These are phyloP conservation scores for Vandiemenella viatica DNA, from an alignment of 2,888 invertebrate species.

Conservation along the genomic window DNA sequence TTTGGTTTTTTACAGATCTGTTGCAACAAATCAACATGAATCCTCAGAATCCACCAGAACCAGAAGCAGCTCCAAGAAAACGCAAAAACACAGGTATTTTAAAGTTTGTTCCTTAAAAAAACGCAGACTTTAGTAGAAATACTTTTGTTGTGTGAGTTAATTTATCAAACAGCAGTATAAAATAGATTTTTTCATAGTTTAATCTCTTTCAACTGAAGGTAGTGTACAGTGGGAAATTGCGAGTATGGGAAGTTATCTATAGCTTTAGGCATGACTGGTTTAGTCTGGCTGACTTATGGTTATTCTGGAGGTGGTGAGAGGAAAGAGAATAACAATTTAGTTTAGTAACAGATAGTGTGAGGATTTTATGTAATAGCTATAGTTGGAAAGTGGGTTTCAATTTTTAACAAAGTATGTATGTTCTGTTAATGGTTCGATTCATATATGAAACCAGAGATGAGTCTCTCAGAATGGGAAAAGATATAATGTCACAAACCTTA, in stretches of 20 bases:
- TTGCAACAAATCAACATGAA: slow-evolving; percentile 23
- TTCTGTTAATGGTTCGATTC: too few relatives aligned
- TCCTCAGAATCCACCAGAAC: slow-evolving; percentile 30
- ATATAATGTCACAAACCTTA: too few relatives aligned
- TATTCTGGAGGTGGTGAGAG: too few relatives aligned
- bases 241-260: neutral
- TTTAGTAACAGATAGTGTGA: neutral
- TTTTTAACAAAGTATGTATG: too few relatives aligned
- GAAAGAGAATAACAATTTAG: neutral
- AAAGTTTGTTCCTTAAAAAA: too few relatives aligned
- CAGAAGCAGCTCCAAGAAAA: slow-evolving; percentile 25
- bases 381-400: too few relatives aligned
- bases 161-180: neutral
- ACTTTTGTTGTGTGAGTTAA: too few relatives aligned
- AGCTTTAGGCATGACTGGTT: neutral
- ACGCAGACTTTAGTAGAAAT: too few relatives aligned
- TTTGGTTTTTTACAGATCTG: slow-evolving; percentile 24
- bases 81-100: slow-evolving; percentile 16
- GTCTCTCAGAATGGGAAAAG: too few relatives aligned
- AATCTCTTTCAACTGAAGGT: neutral
- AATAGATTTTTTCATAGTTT: neutral
- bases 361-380: slow-evolving; percentile 1
- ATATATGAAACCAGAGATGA: too few relatives aligned
- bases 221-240: neutral
- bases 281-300: neutral